Conservation (phyloP, 2,797 vertebrate genomes). For the Falco concolor region DNA sequence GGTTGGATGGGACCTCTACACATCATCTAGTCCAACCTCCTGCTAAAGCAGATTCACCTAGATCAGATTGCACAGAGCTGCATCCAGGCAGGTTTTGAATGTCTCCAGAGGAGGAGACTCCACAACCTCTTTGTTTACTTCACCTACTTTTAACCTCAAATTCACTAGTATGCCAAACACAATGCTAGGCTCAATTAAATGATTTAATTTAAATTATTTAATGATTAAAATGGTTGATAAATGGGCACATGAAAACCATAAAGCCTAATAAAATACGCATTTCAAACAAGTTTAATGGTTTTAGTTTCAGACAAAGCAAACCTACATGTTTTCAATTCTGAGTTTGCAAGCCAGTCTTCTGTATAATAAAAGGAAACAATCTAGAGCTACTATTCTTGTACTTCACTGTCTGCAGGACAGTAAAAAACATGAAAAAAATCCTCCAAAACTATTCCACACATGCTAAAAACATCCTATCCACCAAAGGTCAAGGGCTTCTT, state of each 20-base stretch:
- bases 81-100: too few relatives aligned
- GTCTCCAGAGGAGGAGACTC: too few relatives aligned
- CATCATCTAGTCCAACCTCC: too few relatives aligned
- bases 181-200: neutral
- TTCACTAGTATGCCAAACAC: neutral
- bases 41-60: too few relatives aligned
- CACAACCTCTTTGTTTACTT: neutral
- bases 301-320: neutral
- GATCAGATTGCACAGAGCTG: too few relatives aligned
- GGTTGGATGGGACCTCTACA: too few relatives aligned
- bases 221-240: neutral
- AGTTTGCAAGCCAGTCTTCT: neutral
- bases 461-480: neutral
- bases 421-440: neutral
- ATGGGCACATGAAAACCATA: neutral
- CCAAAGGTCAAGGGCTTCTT: slow-evolving; percentile 21
- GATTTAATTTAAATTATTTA: too few relatives aligned
- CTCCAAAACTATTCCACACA: neutral
- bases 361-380: neutral
- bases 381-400: neutral
- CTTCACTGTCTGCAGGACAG: neutral
- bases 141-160: neutral
- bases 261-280: neutral
- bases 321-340: neutral
- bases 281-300: neutral